These are phyloP conservation scores for Clivina fossor DNA, from an alignment of 2,888 invertebrate species.

Conservation along the genomic window DNA sequence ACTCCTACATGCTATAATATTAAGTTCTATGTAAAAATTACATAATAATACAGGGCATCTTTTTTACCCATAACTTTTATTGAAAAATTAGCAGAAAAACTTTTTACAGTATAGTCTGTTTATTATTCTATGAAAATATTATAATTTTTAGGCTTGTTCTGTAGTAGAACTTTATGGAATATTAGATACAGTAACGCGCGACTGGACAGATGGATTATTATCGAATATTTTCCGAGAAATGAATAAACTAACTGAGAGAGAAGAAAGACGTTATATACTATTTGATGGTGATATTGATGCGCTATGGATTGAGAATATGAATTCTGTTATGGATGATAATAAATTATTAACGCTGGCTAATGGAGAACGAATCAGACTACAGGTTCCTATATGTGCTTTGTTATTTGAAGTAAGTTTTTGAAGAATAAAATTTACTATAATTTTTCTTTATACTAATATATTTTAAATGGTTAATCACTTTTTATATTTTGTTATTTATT, in stretches of 20 bases:
- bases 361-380: constrained; percentile 82
- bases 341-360: constrained; percentile 86
- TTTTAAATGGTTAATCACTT: not conserved
- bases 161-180: constrained; percentile 89
- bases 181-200: constrained; percentile 80
- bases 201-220: constrained; percentile 91
- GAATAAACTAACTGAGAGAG: constrained; percentile 73
- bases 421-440: too few relatives aligned
- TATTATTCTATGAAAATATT: not conserved
- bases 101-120: too few relatives aligned
- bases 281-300: constrained; percentile 96
- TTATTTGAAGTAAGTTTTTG: constrained; percentile 72
- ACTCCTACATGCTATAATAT: too few relatives aligned
- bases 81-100: too few relatives aligned
- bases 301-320: constrained; percentile 96
- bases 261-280: constrained; percentile 77
- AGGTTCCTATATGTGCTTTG: constrained; percentile 77
- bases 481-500: not conserved
- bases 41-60: too few relatives aligned
- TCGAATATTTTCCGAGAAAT: constrained; percentile 90
- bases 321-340: constrained; percentile 96
- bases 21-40: too few relatives aligned
- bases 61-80: too few relatives aligned
- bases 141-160: constrained; percentile 68
- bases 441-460: not conserved